Conservation (phyloP, 2,113 vertebrate genomes). For the Oceanites oceanicus region DNA sequence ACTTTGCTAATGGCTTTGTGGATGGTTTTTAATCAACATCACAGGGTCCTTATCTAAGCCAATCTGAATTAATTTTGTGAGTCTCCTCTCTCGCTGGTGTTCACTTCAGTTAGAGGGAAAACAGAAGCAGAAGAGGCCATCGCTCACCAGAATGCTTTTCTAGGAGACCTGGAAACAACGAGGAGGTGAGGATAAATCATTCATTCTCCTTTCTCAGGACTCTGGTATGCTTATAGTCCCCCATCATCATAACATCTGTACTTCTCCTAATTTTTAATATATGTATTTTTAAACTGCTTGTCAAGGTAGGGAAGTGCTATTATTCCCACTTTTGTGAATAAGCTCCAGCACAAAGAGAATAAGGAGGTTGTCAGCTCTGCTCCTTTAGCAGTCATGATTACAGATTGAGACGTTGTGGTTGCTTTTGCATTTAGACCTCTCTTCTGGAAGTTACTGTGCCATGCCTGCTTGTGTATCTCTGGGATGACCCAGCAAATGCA, state of each 20-base stretch:
- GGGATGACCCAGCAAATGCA: neutral
- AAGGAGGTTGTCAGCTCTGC: neutral
- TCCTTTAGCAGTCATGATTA: neutral
- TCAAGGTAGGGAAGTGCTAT: neutral
- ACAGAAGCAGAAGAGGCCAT: neutral
- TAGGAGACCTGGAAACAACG: neutral
- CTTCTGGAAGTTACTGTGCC: neutral
- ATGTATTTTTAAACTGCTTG: neutral
- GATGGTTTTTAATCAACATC: slow-evolving; percentile 59
- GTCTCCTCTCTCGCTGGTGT: neutral
- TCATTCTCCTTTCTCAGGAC: neutral
- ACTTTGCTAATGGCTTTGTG: neutral
- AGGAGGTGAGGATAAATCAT: neutral
- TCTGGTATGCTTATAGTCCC: neutral
- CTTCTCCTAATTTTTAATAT: neutral
- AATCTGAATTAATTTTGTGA: slow-evolving; percentile 58
- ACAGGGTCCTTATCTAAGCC: slow-evolving; percentile 27
- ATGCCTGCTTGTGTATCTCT: neutral
- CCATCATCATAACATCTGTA: neutral
- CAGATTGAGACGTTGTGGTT: neutral
- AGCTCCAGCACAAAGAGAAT: neutral
- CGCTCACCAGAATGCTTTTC: neutral
- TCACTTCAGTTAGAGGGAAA: neutral
- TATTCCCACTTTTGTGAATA: neutral
- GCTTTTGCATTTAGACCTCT: neutral